Evolutionary conservation across 2,113 vertebrate genomes (phyloP).

Genomic region (Dicaeum eximium): DNA sequence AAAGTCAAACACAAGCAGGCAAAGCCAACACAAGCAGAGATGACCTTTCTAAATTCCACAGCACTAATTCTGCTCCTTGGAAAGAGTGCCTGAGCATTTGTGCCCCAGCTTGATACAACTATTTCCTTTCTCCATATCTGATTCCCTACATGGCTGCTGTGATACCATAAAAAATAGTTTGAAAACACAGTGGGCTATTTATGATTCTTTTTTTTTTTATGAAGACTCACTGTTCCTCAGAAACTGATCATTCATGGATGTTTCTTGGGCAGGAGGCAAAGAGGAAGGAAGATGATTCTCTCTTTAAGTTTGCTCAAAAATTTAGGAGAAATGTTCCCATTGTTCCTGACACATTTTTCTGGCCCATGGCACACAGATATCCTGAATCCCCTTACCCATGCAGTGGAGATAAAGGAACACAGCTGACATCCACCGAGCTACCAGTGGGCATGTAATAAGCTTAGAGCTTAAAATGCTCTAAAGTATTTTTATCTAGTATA

Average conservation of each 20-base stretch:
- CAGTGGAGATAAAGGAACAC: background rate
- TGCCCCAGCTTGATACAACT: background rate
- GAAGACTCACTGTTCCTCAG: background rate
- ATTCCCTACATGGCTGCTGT: background rate
- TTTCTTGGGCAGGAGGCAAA: background rate
- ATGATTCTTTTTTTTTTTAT: background rate
- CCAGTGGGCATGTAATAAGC: background rate
- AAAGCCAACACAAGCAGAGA: background rate
- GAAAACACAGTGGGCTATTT: background rate
- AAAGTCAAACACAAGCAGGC: background rate
- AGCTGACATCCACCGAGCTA: background rate
- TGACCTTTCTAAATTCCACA: background rate
- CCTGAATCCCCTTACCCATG: background rate
- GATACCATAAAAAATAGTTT: background rate
- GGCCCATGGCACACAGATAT: background rate
- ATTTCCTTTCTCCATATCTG: background rate
- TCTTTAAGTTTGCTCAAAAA: background rate
- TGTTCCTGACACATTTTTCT: background rate
- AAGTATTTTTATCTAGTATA: background rate
- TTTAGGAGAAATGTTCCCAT: background rate
- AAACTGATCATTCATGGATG: background rate
- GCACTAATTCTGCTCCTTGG: background rate
- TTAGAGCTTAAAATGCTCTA: background rate
- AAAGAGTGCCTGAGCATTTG: background rate
- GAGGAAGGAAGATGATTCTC: background rate